These are phyloP conservation scores for Albula glossodonta DNA, from an alignment of 2,113 vertebrate genomes.

Conservation along the genomic window DNA sequence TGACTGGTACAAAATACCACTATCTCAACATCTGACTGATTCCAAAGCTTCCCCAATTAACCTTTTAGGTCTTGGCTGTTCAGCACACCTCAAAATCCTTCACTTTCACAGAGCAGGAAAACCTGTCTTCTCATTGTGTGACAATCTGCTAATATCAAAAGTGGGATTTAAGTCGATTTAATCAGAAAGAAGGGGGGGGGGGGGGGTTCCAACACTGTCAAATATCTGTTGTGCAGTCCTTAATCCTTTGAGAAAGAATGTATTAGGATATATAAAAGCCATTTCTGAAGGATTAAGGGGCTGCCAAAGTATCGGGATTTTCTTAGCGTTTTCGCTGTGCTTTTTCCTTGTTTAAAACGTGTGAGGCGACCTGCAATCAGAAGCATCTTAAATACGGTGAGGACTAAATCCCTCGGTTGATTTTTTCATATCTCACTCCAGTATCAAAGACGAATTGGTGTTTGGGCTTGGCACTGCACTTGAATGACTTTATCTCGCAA, in stretches of 20 bases:
- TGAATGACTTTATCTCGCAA: slow-evolving; percentile 21
- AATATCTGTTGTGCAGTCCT: slow-evolving; percentile 6
- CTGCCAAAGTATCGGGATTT: slow-evolving; percentile 15
- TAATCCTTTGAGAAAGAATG: slow-evolving; percentile 25
- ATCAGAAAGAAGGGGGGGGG: slow-evolving; percentile 6
- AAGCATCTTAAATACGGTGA: neutral
- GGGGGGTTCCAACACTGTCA: slow-evolving; percentile 5
- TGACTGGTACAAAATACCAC: neutral
- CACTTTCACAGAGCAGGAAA: neutral
- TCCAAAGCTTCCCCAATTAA: slow-evolving; percentile 4
- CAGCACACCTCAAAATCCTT: neutral
- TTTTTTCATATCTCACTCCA: slow-evolving; percentile 3
- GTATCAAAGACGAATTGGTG: slow-evolving; percentile 20
- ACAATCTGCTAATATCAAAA: slow-evolving; percentile 18
- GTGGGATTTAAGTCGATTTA: slow-evolving; percentile 20
- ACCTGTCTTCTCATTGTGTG: neutral
- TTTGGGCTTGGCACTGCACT: neutral
- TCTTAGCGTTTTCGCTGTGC: slow-evolving; percentile 8
- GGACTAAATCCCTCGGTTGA: neutral
- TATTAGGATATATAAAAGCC: slow-evolving; percentile 23
- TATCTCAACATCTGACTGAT: neutral
- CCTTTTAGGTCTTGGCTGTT: slow-evolving; percentile 3
- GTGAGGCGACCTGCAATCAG: slow-evolving; percentile 21
- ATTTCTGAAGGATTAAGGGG: slow-evolving; percentile 24
- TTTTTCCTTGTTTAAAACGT: slow-evolving; percentile 25